Evolutionary conservation across 2,888 invertebrate genomes (phyloP), one percentile per base, ranked within the genome.

Genomic region (Acholoe squamosa): DNA sequence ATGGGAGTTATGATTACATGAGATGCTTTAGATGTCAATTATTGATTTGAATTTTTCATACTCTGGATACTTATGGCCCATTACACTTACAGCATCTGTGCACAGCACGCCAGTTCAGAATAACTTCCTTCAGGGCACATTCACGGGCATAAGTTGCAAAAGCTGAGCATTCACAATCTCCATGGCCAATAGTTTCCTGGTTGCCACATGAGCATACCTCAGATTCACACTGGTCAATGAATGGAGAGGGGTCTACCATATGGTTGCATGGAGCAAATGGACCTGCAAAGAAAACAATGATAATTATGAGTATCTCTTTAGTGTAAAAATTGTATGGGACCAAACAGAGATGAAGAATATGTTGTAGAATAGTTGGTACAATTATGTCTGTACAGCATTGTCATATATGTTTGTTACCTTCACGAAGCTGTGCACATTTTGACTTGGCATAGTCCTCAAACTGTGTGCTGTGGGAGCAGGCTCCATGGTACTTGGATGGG

Each of bases 191-290:
- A 33, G 25, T 88, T 5, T 91, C 91, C 31, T 43, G 12, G 56
- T 89, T 51, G 51, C 89, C 91, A 90, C 98, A 98, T 25, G 98
- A 97, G 95, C 98, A 99, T 96, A 98, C 97, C 95, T 98, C 98
- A 96, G 97, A 98, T 94, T 98, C 94, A 95, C 98, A 99, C 95
- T 98, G 97, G 93, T 97, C 97, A 96, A 98, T 98, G 96, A 97
- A 98, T 0, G 97, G 96, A 91, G 97, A 97, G 7, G 98, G 97
- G 95, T 98, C 98, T 28, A 98, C 98, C 94, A 97, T 96, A 97
- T 97, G 97, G 95, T 98, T 98, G 93, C 98, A 98, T 1, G 16
- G 51, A 43, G 51, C 77, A 25, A 89, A 89, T 25, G 77, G 71
- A 14, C 89, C 89, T 89, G 52, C 12, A 89, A 51, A 5, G 76